phyloP scores from a whole-genome alignment of 2,113 vertebrate genomes.

The Chaetodon trifascialis region DNA sequence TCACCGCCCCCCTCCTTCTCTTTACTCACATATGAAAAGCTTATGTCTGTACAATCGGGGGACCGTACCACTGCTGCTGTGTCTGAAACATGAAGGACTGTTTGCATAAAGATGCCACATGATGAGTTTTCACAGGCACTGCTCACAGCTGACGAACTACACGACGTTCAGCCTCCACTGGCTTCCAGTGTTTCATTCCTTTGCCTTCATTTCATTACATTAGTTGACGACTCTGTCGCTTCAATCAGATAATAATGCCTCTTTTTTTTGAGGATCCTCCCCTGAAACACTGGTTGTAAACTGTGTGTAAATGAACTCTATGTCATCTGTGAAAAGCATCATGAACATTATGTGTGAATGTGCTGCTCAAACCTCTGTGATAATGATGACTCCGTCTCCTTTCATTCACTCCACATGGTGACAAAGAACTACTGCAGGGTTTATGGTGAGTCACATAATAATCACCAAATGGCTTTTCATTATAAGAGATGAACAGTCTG shows the following conservation, averaged over 20 bases:
- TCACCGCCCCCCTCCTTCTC: conserved; percentile 16
- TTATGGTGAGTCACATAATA: conserved; percentile 9
- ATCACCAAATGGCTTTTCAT: neutral
- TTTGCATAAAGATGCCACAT: conserved; percentile 26
- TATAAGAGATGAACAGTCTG: neutral
- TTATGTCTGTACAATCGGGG: conserved; percentile 35
- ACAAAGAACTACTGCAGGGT: neutral
- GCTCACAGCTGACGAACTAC: neutral
- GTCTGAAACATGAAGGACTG: neutral
- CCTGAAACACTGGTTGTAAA: conserved; percentile 7
- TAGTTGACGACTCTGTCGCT: conserved; percentile 25
- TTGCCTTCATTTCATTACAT: conserved; percentile 6
- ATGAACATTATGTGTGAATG: neutral
- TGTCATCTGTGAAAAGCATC: conserved; percentile 14
- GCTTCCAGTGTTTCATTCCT: neutral
- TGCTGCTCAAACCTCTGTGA: neutral
- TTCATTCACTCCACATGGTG: neutral
- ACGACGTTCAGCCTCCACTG: neutral
- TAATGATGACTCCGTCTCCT: neutral
- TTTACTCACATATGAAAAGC: conserved; percentile 46
- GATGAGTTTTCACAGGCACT: conserved; percentile 21
- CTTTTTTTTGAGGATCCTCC: neutral
- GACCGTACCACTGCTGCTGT: neutral
- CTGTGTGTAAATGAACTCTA: conserved; percentile 27
- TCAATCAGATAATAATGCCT: conserved; percentile 16